Percentiles rank a stretch among this genome's conserved stretches.
Evolutionary conservation across 1,140 invertebrate species (phyloP).

Genomic region (Adoxophyes honmai): DNA sequence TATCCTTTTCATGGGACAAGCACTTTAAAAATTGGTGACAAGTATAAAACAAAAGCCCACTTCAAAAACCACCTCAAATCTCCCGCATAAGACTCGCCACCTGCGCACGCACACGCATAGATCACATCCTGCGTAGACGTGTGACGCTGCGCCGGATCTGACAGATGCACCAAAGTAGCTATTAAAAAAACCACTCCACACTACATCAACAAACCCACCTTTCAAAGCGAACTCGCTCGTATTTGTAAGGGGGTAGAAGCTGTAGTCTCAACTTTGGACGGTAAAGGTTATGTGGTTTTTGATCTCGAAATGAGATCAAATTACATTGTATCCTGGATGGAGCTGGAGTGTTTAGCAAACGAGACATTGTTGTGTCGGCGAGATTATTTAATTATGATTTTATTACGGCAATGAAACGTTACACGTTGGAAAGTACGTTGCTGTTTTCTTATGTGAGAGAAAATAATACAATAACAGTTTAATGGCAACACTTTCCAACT

Average conservation of each 20-base stretch:
- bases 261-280: not conserved
- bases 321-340: constrained; percentile 10
- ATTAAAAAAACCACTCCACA: not conserved
- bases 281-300: too few species aligned
- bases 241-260: not conserved
- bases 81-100: not conserved
- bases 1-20: too few species aligned
- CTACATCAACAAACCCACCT: not conserved
- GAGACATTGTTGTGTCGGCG: too few species aligned
- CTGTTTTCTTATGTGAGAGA: too few species aligned
- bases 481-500: too few species aligned
- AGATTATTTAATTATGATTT: too few species aligned
- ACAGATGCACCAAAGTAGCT: constrained; percentile 3
- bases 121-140: not conserved
- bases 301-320: constrained; percentile 7
- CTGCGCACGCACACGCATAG: too few species aligned
- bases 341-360: not conserved
- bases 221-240: not conserved
- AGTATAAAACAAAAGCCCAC: not conserved
- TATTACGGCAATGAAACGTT: too few species aligned
- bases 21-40: too few species aligned
- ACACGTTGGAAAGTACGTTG: too few species aligned
- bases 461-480: too few species aligned
- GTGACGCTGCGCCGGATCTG: not conserved
- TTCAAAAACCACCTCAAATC: too few species aligned